Conservation (phyloP, 2,113 vertebrate genomes). For the Lanius ludovicianus region DNA sequence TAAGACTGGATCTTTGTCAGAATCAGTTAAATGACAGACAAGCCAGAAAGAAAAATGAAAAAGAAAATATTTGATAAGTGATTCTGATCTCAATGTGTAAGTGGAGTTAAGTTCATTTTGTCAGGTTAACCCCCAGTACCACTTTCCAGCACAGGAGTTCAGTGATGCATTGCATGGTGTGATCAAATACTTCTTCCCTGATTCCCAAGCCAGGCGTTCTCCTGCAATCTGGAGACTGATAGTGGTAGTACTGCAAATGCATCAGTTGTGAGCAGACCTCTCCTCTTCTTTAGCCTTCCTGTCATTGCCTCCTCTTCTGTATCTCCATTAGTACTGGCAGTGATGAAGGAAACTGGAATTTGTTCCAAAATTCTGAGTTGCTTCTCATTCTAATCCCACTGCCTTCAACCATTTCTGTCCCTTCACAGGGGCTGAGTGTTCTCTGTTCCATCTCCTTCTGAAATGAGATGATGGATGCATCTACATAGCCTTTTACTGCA, state of each 20-base stretch:
- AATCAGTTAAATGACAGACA: conserved; percentile 24
- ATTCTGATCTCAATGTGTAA: background rate
- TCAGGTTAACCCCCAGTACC: background rate
- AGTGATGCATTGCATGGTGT: background rate
- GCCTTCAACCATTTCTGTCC: background rate
- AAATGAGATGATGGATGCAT: background rate
- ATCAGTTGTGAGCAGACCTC: background rate
- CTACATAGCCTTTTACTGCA: background rate
- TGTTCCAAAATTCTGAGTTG: background rate
- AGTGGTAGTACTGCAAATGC: background rate
- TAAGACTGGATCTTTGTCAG: conserved; percentile 12
- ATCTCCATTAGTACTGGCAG: conserved; percentile 9
- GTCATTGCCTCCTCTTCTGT: background rate
- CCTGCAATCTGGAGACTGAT: background rate
- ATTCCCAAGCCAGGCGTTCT: conserved; percentile 1
- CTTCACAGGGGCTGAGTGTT: background rate
- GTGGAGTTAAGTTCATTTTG: background rate
- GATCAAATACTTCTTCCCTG: conserved; percentile 17
- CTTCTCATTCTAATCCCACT: background rate
- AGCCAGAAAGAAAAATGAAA: conserved; percentile 7
- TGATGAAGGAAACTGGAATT: conserved; percentile 4
- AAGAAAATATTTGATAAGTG: background rate
- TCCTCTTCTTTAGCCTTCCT: background rate
- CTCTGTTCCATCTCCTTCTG: background rate
- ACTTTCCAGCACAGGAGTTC: background rate